Evolutionary conservation across 1,140 invertebrate genomes (phyloP).

Genomic region (Colletes latitarsis): DNA sequence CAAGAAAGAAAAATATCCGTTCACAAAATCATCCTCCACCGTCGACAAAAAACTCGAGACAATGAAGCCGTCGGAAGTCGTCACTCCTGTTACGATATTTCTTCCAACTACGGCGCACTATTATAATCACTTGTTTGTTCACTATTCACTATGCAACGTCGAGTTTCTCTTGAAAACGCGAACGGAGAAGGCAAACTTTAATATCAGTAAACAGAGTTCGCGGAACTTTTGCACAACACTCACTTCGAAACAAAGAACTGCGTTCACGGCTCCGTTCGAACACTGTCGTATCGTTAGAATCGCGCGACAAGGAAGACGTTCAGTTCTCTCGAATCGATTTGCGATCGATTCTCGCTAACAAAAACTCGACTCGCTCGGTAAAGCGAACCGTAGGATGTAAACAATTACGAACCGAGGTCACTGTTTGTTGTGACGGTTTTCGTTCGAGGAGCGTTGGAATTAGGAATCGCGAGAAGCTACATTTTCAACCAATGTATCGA

Average conservation of each 20-base stretch:
- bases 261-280: not conserved
- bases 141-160: not conserved
- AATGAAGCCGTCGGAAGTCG: conserved; percentile 29
- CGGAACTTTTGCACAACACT: not conserved
- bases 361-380: not conserved
- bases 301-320: not conserved
- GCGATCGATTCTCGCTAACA: not conserved
- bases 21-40: conserved; percentile 53
- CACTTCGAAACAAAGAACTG: not conserved
- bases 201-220: not conserved
- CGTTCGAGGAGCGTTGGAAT: not conserved
- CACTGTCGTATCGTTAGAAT: not conserved
- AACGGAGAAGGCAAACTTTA: too few species aligned
- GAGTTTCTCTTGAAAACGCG: not conserved
- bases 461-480: conserved; percentile 5
- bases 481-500: conserved; percentile 6
- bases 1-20: conserved; percentile 53
- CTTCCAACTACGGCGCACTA: not conserved
- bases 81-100: not conserved
- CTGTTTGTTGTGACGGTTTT: not conserved
- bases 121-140: conserved; percentile 24
- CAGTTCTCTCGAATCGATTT: not conserved
- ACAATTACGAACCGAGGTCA: not conserved
- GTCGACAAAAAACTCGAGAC: too few species aligned
- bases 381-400: not conserved